phyloP scores from a whole-genome alignment of 2,797 vertebrate genomes.

The Onychomys torridus region DNA sequence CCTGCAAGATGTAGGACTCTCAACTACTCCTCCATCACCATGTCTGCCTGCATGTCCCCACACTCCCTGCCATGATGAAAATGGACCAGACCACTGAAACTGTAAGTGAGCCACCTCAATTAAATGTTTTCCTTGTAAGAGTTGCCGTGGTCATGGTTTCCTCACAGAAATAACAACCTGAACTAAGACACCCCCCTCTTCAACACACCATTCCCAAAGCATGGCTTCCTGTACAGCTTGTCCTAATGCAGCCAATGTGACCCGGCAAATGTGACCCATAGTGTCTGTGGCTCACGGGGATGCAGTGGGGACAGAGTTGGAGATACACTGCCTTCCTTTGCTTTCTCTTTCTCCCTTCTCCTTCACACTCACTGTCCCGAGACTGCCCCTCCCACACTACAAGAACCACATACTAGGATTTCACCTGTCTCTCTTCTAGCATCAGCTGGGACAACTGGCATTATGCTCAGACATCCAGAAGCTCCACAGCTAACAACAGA shows the following conservation, averaged over 20 bases:
- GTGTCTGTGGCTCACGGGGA: background rate
- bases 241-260: background rate
- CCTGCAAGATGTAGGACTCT: background rate
- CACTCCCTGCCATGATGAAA: background rate
- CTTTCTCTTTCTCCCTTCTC: background rate
- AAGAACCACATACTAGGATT: background rate
- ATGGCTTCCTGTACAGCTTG: background rate
- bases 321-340: accelerated
- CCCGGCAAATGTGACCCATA: background rate
- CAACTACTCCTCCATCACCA: background rate
- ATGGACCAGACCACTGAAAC: background rate
- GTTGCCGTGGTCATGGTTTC: background rate
- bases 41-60: background rate
- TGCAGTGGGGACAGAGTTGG: background rate
- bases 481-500: background rate
- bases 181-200: background rate
- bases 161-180: background rate
- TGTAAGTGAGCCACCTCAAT: background rate
- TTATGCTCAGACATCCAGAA: background rate
- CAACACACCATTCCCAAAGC: background rate
- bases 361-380: background rate
- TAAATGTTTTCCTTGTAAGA: background rate
- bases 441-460: background rate
- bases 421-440: background rate
- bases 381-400: background rate